A percentile compares a stretch with the other conserved stretches of the same genome.
Evolutionary conservation across 1,140 invertebrate species (phyloP).

Genomic region (Drosophila tsacasi): DNA sequence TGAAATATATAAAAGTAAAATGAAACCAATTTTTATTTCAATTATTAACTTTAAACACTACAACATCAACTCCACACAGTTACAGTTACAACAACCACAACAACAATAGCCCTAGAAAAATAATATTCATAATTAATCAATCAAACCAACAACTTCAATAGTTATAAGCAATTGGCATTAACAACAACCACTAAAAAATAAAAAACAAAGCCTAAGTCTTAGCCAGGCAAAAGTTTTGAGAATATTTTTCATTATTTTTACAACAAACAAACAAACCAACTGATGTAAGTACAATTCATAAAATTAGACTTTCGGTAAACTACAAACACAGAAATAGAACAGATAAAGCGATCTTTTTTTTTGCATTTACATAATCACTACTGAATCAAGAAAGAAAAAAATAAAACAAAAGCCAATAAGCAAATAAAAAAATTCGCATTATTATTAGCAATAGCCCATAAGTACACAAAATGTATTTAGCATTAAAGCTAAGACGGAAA

Average conservation of each 20-base stretch:
- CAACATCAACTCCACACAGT: slow-evolving; percentile 50
- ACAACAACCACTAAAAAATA: slow-evolving; percentile 29
- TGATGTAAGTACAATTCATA: slow-evolving; percentile 76
- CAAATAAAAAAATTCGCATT: slow-evolving; percentile 68
- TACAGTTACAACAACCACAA: slow-evolving; percentile 56
- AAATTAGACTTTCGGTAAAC: slow-evolving; percentile 45
- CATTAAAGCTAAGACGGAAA: slow-evolving; percentile 56
- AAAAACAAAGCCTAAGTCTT: slow-evolving; percentile 20
- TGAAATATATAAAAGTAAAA: slow-evolving; percentile 5
- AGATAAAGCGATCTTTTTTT: slow-evolving; percentile 47
- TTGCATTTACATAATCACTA: slow-evolving; percentile 58
- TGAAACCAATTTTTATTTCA: slow-evolving; percentile 79
- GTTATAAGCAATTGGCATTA: slow-evolving; percentile 73
- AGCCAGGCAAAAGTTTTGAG: slow-evolving; percentile 53
- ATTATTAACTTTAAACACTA: slow-evolving; percentile 67
- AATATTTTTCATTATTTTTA: slow-evolving; percentile 65
- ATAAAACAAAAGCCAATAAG: slow-evolving; percentile 65
- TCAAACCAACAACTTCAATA: slow-evolving; percentile 63
- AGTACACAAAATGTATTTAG: slow-evolving; percentile 70
- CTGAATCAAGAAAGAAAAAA: slow-evolving; percentile 32
- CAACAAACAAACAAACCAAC: slow-evolving; percentile 62
- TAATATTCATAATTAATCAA: slow-evolving; percentile 76
- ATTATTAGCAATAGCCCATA: slow-evolving; percentile 83
- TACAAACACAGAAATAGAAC: slow-evolving; percentile 36
- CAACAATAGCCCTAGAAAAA: slow-evolving; percentile 75